Base-by-base conservation (phyloP, 2,888 invertebrate genomes). In the Dasypolia templi region DNA sequence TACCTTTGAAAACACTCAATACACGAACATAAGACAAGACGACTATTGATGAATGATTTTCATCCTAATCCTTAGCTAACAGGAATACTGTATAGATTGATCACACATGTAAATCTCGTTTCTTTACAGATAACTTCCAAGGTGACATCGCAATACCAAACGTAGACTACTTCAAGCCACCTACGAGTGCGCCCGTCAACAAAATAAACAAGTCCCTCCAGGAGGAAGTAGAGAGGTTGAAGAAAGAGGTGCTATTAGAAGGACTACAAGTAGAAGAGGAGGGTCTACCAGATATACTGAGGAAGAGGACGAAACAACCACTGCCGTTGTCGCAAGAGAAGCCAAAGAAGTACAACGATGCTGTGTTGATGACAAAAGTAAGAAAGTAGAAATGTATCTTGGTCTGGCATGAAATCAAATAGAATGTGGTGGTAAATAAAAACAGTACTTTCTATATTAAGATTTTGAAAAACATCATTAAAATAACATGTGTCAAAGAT, bases 201-300 rank as follows among this genome's bases (percentile, higher is more conserved):
- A 97, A 96, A 90, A 96, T 97, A 80, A 97, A 97, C 93, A 97
- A 97, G 90, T 97, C 97, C 39, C 96, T 97, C 75, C 97, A 98
- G 91, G 97, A 98, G 91, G 98, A 98, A 91, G 96, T 98, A n/a
- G 98, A 98, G 90, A 97, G 98, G 90, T 97, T 98, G 87, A 98
- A 98, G 88, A 98, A 98, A 89, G 98, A 98, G 92, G 98, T 98
- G 12, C 96, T 98, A 70, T 96, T 97, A 72, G 98, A 98, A 93
- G 98, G 98, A 1, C 95, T 98, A 26, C 98, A 98, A 92, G 98
- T 98, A 9, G 98, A 98, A 94, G 98, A 98, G 90, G 98, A 98
- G 92, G 98, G 98, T 6, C 95, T 98, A 11, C 97, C 98, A 26
- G 98, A 98, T 94, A 97, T 97, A 75, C 93, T 98, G 77, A 96